Conservation (phyloP, 2,888 invertebrate genomes). For the Drosophila suboccidentalis region DNA sequence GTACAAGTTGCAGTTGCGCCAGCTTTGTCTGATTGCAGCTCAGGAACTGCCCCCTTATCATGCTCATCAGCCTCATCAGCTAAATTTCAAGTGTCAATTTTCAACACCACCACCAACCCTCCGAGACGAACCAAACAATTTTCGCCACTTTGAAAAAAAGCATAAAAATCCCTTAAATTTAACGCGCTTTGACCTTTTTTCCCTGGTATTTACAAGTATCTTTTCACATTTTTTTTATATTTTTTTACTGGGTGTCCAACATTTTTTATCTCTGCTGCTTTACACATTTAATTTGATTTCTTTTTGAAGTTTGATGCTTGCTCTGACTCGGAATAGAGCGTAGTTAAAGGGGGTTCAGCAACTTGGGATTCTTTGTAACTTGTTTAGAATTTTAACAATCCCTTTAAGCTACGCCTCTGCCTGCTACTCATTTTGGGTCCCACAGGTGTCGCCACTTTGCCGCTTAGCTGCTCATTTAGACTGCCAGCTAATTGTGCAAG, state of each 20-base stretch:
- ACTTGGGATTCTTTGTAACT: background rate
- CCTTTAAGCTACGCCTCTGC: conserved; percentile 27
- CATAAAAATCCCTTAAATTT: conserved; percentile 69
- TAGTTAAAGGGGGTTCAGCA: conserved; percentile 11
- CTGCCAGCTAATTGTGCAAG: conserved; percentile 72
- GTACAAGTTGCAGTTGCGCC: conserved; percentile 56
- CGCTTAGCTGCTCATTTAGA: conserved; percentile 71
- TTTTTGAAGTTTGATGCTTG: conserved; percentile 76
- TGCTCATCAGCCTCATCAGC: conserved; percentile 33
- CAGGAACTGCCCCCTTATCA: conserved; percentile 20
- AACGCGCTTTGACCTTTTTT: conserved; percentile 77
- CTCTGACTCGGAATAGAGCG: conserved; percentile 32
- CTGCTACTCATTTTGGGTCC: conserved; percentile 28
- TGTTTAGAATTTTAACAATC: background rate
- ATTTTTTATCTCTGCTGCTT: conserved; percentile 67
- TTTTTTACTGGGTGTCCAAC: conserved; percentile 37
- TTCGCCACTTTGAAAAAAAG: conserved; percentile 44
- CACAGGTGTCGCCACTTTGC: conserved; percentile 78
- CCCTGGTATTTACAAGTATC: conserved; percentile 63
- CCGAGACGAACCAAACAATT: conserved; percentile 20
- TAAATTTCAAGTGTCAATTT: conserved; percentile 75
- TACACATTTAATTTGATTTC: conserved; percentile 80
- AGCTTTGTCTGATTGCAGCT: conserved; percentile 72
- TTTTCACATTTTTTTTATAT: conserved; percentile 47
- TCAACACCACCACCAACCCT: conserved; percentile 75